phyloP scores from a whole-genome alignment of 2,113 vertebrate genomes.

The Chaetodon trifascialis region DNA sequence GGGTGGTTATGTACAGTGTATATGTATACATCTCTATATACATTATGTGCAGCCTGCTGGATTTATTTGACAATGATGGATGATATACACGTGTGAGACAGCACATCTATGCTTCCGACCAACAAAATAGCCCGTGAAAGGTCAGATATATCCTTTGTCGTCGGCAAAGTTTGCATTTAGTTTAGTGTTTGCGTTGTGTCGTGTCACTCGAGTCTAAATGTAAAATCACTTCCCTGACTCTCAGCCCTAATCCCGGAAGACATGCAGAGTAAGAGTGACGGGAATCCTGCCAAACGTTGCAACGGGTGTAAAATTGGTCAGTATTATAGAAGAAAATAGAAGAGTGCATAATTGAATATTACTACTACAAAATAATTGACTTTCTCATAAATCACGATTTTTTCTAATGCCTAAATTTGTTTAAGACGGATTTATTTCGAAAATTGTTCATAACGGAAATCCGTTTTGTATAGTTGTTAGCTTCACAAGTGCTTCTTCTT shows the following conservation, averaged over 20 bases:
- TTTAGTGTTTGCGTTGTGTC: neutral
- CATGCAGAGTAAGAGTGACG: neutral
- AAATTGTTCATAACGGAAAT: conserved; percentile 15
- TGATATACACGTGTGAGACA: neutral
- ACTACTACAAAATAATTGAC: neutral
- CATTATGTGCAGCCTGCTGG: neutral
- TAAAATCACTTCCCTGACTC: neutral
- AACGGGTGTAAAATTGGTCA: neutral
- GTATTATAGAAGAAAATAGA: neutral
- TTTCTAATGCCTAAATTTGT: neutral
- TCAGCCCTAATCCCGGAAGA: neutral
- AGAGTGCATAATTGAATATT: neutral
- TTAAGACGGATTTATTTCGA: conserved; percentile 20
- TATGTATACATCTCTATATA: neutral
- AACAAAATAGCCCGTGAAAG: neutral
- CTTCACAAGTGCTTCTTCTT: conserved; percentile 1
- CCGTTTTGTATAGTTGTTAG: neutral
- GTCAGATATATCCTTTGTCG: neutral
- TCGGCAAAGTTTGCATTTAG: neutral
- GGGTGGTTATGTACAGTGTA: neutral
- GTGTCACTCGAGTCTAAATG: neutral
- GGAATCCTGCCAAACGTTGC: neutral
- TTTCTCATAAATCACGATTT: neutral
- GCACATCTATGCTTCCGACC: neutral
- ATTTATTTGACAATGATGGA: neutral